Base-by-base conservation (phyloP, 2,113 vertebrate genomes). In the Zootoca vivipara region DNA sequence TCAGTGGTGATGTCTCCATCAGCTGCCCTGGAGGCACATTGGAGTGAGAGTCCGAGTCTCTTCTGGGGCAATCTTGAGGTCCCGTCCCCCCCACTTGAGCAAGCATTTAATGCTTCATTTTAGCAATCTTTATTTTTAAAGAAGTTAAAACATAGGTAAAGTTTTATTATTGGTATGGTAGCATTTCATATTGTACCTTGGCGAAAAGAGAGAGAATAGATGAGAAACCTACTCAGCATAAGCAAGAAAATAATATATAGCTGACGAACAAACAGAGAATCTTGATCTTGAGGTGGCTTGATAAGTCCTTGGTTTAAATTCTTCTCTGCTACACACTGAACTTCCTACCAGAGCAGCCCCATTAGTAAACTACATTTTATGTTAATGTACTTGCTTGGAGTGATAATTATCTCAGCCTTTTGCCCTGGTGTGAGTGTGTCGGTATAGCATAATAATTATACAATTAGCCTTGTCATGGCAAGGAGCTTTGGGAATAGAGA, bases 381-480 rank as follows among this genome's bases (percentile, higher is more conserved):
- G 96, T 89, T 96, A 96, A 97, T 94, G 82, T 73, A 83, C 73
- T 95, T 89, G 91, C 95, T 95, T 87, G 91, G 92, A 95, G 95
- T 56, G 15, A 82, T 95, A 89, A 94, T 95, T 93, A 95, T 79
- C 86, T 24, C 87, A 94, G 93, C 90, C 87, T 86, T 91, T 52
- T 72, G 87, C 93, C 93, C 92, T 82, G 89, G 88, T 22, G 90
- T 73, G 78, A 90, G 92, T 89, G 67, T 1, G 10, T 91, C 94
- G 93, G 90, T 85, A 86, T 90, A 92, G 92, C 90, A 82, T 87
- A 33, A 28, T 91, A 94, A 95, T 93, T 96, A 94, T n/a, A 93
- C 93, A 95, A 92, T 97, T 96, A 96, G 96, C 95, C 94, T 95
- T 96, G 96, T 95, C 96, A 92, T 85, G 90, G 89, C 92, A 91